phyloP scores from a whole-genome alignment of 2,113 vertebrate genomes.

The Turdus rufiventris region DNA sequence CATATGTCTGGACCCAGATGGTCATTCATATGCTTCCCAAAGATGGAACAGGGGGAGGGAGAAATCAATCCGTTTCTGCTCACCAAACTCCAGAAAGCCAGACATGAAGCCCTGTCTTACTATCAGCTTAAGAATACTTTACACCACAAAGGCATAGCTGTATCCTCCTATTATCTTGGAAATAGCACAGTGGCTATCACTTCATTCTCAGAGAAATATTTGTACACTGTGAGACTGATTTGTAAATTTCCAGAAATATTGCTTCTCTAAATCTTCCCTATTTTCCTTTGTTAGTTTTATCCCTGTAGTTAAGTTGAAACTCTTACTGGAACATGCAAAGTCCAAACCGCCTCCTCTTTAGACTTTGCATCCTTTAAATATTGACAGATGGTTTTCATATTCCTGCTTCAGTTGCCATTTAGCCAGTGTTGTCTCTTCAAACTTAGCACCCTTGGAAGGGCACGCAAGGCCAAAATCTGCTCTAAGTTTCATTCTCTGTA shows the following conservation, averaged over 20 bases:
- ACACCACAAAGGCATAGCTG: neutral
- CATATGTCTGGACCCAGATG: neutral
- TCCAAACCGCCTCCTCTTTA: neutral
- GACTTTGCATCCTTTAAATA: neutral
- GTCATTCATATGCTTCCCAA: neutral
- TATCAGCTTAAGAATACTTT: neutral
- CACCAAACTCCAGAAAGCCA: neutral
- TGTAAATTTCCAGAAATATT: neutral
- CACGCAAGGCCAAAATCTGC: neutral
- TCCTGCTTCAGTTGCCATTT: neutral
- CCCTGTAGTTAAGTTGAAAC: neutral
- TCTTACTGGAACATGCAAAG: neutral
- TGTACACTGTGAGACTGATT: neutral
- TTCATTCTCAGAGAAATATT: neutral
- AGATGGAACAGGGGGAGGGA: neutral
- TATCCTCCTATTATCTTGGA: neutral
- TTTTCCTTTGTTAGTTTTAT: neutral
- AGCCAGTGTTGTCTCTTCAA: neutral
- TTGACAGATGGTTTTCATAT: constrained; percentile 10
- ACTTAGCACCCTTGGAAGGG: neutral
- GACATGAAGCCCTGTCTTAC: neutral
- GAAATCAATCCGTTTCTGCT: neutral
- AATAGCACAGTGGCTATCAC: neutral
- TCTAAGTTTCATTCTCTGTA: neutral
- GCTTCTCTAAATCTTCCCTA: neutral